Evolutionary conservation across 2,888 invertebrate species (phyloP).

Genomic region (Ichneumoninae sp.): DNA sequence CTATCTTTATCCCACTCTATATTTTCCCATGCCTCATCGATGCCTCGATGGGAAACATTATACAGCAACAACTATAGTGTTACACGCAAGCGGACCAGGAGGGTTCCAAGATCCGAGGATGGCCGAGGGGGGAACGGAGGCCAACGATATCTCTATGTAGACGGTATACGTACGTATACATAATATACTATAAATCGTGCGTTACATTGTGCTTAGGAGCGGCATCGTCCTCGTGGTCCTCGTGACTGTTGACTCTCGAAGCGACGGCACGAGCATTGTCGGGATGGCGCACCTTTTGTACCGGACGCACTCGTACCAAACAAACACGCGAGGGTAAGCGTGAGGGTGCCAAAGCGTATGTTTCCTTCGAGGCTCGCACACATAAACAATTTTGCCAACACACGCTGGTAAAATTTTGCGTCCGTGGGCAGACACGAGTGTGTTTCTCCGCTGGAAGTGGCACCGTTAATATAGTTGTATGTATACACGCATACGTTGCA

Average conservation of each 20-base stretch:
- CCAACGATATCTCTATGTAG: slow-evolving; percentile 23
- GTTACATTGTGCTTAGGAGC: slow-evolving; percentile 81
- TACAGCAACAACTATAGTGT: not conserved
- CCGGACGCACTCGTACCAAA: slow-evolving; percentile 79
- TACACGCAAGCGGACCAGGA: not conserved
- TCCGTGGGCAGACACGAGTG: slow-evolving; percentile 18
- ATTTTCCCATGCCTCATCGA: slow-evolving; percentile 64
- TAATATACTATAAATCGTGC: slow-evolving; percentile 81
- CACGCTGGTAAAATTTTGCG: not conserved
- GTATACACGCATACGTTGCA: slow-evolving; percentile 13
- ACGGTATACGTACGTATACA: slow-evolving; percentile 4
- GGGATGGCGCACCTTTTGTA: slow-evolving; percentile 80
- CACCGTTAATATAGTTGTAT: slow-evolving; percentile 79
- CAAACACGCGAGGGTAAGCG: slow-evolving; percentile 76
- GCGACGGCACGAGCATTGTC: slow-evolving; percentile 79
- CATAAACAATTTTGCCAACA: slow-evolving; percentile 42
- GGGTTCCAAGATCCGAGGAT: slow-evolving; percentile 17
- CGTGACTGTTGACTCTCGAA: slow-evolving; percentile 81
- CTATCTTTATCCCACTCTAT: slow-evolving; percentile 46
- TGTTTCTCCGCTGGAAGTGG: slow-evolving; percentile 33
- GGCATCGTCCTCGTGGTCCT: slow-evolving; percentile 69
- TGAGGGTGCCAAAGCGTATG: slow-evolving; percentile 63
- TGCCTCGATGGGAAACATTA: slow-evolving; percentile 34
- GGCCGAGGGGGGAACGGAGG: slow-evolving; percentile 14
- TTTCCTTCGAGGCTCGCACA: slow-evolving; percentile 54